Base-by-base conservation (phyloP, 1,140 invertebrate genomes). In the Physella acuta region DNA sequence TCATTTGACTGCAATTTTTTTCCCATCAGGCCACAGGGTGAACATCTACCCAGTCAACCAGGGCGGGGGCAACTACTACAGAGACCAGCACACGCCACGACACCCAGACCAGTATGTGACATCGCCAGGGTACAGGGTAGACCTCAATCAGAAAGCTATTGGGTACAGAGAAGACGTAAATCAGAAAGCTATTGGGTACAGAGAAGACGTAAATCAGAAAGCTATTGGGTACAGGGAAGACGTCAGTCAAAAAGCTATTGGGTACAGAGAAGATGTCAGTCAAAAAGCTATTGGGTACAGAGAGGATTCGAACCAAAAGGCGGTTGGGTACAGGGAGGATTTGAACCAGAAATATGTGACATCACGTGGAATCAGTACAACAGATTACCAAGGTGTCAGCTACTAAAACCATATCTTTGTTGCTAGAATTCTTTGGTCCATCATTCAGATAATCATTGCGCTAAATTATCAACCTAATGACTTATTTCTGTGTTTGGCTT, bases 11-110 rank as follows among this genome's bases (percentile, higher is more conserved):
- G n/a, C n/a, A n/a, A n/a, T n/a, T n/a, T n/a, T 16, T 60, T 8
- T 20, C 28, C 16, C 16, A 0, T 33, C 66, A 68, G 66, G 66
- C n/a, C 66, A 68, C 56, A 51, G 66, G 33, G 66, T 68, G 1
- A 68, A 68, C 56, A 68, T 68, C 24, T 68, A 68, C 56, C 66
- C 66, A 44, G 56, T 51, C n/a, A 60, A 37, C 39, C 66, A 68
- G 2, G 66, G 55, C 16, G 56, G 39, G 8, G 37, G 28, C 55
- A 68, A 60, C 56, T 60, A 60, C 30, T 68, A 68, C 56, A 26
- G 30, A 5, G 66, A 68, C 56, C 44, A 34, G 0, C 53, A 30
- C 16, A 49, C 14, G 16, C 3, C 0, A 20, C 37, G 55, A 16
- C 55, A 28, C 14, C 36, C 30, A 11, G 30, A 26, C 16, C 66